Evolutionary conservation across 2,888 invertebrate species (phyloP).

Genomic region (Ecliptopera silaceata): DNA sequence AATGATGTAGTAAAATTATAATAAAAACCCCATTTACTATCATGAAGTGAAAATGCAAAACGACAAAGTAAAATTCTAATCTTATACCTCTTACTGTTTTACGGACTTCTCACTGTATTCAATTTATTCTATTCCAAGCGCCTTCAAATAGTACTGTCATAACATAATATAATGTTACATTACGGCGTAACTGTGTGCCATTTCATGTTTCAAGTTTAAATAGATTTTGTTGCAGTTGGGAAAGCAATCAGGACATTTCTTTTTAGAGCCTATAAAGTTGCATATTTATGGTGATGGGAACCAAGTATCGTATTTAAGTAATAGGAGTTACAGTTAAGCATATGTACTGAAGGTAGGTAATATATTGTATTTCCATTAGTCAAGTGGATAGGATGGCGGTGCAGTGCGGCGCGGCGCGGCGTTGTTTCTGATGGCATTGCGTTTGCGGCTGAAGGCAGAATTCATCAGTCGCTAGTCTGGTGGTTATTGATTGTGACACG

Average conservation of each 20-base stretch:
- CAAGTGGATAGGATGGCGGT: conserved; percentile 19
- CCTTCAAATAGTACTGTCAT: conserved; percentile 29
- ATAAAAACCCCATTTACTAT: not conserved
- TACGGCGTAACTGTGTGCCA: conserved; percentile 23
- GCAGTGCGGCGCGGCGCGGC: conserved; percentile 17
- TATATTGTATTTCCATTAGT: conserved; percentile 14
- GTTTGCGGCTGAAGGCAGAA: conserved; percentile 43
- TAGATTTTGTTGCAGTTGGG: conserved; percentile 23
- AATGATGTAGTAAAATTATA: no score
- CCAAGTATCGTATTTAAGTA: conserved; percentile 32
- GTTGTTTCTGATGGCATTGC: conserved; percentile 23
- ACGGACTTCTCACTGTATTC: conserved; percentile 18
- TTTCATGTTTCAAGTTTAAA: conserved; percentile 22
- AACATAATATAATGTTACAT: conserved; percentile 15
- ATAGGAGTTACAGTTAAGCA: conserved; percentile 18
- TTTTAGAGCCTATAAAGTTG: conserved; percentile 41
- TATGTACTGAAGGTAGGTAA: conserved; percentile 3
- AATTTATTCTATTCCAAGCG: conserved; percentile 26
- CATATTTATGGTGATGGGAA: conserved; percentile 39
- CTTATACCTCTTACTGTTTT: conserved; percentile 22
- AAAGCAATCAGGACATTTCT: conserved; percentile 33
- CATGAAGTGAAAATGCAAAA: conserved; percentile 5
- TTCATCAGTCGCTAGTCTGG: conserved; percentile 55
- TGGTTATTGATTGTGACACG: conserved; percentile 74
- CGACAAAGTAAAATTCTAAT: conserved; percentile 15